A percentile compares a stretch with the other conserved stretches of the same genome.
These are phyloP conservation scores for Temnothorax longispinosus DNA, from an alignment of 1,140 invertebrate genomes.

Conservation along the genomic window DNA sequence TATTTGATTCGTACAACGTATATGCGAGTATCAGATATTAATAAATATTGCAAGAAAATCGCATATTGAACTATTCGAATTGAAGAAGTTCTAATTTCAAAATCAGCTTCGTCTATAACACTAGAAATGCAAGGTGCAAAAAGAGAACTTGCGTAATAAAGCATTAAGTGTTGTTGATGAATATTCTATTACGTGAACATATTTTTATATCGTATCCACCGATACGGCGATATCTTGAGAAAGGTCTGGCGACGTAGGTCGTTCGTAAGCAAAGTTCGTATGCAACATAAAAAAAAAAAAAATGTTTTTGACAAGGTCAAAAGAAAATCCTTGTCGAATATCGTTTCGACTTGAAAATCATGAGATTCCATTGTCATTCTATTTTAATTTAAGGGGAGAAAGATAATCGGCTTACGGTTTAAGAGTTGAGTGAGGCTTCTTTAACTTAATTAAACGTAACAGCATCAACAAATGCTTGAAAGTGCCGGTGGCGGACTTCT, in stretches of 20 bases:
- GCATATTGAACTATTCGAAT: neutral
- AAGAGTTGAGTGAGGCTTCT: slow-evolving; percentile 77
- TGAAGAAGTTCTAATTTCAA: neutral
- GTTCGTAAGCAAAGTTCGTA: slow-evolving; percentile 21
- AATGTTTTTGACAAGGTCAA: neutral
- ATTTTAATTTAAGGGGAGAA: slow-evolving; percentile 77
- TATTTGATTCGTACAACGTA: neutral
- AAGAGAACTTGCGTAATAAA: slow-evolving; percentile 63
- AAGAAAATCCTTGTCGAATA: neutral
- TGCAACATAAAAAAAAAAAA: slow-evolving; percentile 26
- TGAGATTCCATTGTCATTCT: slow-evolving; percentile 56
- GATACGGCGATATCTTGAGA: slow-evolving; percentile 16
- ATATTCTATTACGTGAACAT: slow-evolving; percentile 2
- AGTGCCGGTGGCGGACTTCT: slow-evolving; percentile 68
- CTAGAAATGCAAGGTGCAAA: slow-evolving; percentile 75
- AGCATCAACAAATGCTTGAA: slow-evolving; percentile 81
- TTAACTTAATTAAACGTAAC: slow-evolving; percentile 83
- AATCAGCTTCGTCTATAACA: slow-evolving; percentile 6
- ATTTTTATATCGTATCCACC: neutral
- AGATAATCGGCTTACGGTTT: slow-evolving; percentile 81
- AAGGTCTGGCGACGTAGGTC: slow-evolving; percentile 51
- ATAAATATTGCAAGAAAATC: neutral
- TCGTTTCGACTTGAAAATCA: slow-evolving; percentile 10
- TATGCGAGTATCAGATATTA: neutral
- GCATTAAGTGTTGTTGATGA: neutral